phyloP scores from a whole-genome alignment of 2,888 invertebrate species.

The Brachypalpus laphriformis region DNA sequence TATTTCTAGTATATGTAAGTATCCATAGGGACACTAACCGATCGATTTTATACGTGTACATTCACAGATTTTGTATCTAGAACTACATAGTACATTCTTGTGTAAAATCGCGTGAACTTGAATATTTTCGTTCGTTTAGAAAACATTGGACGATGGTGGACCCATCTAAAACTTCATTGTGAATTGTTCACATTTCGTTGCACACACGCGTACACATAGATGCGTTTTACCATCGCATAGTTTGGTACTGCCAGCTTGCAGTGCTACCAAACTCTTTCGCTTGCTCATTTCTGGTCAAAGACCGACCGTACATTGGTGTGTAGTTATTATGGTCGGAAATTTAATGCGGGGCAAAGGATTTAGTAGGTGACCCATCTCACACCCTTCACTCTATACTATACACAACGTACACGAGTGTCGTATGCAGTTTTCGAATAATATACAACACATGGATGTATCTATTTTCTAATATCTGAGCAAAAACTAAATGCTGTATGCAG shows the following conservation, averaged over 20 bases:
- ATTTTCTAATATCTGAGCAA: constrained; percentile 68
- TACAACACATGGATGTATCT: constrained; percentile 46
- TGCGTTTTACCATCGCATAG: background rate
- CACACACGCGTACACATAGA: constrained; percentile 24
- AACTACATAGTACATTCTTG: constrained; percentile 31
- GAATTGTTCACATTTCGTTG: constrained; percentile 65
- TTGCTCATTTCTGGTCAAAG: constrained; percentile 60
- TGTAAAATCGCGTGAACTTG: constrained; percentile 72
- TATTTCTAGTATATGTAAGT: constrained; percentile 31
- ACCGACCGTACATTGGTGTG: constrained; percentile 45
- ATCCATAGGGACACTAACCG: constrained; percentile 47
- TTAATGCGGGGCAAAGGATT: constrained; percentile 57
- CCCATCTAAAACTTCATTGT: constrained; percentile 51
- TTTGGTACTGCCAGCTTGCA: constrained; percentile 20
- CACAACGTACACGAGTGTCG: constrained; percentile 20
- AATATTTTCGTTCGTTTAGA: constrained; percentile 39
- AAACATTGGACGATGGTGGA: constrained; percentile 7
- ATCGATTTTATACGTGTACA: constrained; percentile 61
- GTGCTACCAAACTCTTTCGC: constrained; percentile 45
- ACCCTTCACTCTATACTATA: background rate
- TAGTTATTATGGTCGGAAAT: constrained; percentile 54
- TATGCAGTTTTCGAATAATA: constrained; percentile 40
- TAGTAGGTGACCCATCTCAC: constrained; percentile 58
- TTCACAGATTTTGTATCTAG: constrained; percentile 38
- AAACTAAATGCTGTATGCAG: constrained; percentile 63